A percentile compares a stretch with the other conserved stretches of the same genome.
These are phyloP conservation scores for Poecilus cupreus DNA, from an alignment of 2,888 invertebrate genomes.

Conservation along the genomic window DNA sequence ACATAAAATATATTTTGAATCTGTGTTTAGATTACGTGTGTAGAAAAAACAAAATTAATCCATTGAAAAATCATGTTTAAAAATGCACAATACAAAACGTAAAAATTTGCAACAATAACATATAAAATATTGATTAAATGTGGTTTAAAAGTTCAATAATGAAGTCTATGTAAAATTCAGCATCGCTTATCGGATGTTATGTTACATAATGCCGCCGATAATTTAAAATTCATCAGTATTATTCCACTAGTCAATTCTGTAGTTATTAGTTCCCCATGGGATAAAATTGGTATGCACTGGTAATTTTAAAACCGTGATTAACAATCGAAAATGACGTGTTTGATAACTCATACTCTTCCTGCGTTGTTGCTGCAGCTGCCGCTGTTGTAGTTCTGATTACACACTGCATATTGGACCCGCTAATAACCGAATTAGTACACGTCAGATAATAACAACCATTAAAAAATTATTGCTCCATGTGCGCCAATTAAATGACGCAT, in stretches of 20 bases:
- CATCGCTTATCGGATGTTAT: conserved; percentile 15
- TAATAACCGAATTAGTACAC: conserved; percentile 14
- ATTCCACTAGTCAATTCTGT: conserved; percentile 26
- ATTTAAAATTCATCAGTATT: conserved; percentile 23
- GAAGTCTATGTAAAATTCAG: conserved; percentile 20
- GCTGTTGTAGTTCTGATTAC: not conserved
- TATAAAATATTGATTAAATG: conserved; percentile 11
- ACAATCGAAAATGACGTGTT: conserved; percentile 33
- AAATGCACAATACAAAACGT: not conserved
- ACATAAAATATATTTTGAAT: too few species aligned
- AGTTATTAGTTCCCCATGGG: not conserved
- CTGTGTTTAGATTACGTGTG: too few species aligned
- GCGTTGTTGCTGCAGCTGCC: not conserved
- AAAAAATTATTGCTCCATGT: not conserved
- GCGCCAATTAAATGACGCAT: not conserved
- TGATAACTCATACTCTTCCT: conserved; percentile 1
- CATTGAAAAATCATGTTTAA: not conserved
- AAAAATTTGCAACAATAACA: not conserved
- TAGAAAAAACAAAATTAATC: too few species aligned
- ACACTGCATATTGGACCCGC: not conserved
- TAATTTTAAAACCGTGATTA: conserved; percentile 41
- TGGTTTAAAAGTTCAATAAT: conserved; percentile 13
- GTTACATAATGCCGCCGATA: conserved; percentile 6
- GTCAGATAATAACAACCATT: conserved; percentile 17
- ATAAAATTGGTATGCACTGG: conserved; percentile 26